Percentiles rank a stretch among this genome's conserved stretches.
Conservation (phyloP, 2,797 vertebrate species). For the Labroides dimidiatus region DNA sequence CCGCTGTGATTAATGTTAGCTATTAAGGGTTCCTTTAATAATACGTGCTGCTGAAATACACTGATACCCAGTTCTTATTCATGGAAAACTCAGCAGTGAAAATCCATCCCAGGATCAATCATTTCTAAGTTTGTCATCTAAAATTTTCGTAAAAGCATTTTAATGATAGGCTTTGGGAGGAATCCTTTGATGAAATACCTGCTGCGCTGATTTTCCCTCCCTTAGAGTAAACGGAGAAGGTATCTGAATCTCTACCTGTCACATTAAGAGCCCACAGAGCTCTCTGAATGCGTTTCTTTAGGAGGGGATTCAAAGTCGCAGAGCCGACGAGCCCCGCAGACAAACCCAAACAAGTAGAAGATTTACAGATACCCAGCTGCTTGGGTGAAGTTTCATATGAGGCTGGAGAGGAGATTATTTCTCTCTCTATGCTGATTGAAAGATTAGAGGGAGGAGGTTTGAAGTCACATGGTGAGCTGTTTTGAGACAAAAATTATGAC, state of each 20-base stretch:
- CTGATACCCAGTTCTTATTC: conserved; percentile 2
- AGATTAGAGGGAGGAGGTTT: conserved; percentile 63
- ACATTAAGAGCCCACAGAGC: conserved; percentile 45
- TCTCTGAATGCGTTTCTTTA: conserved; percentile 55
- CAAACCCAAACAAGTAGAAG: conserved; percentile 76
- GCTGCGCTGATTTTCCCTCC: conserved; percentile 28
- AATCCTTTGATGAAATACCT: conserved; percentile 51
- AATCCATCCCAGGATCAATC: conserved; percentile 27
- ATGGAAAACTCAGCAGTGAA: conserved; percentile 35
- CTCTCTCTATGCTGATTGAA: conserved; percentile 57
- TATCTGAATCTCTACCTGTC: conserved; percentile 47
- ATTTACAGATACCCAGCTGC: conserved; percentile 64
- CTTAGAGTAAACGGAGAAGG: conserved; percentile 49
- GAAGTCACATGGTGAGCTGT: conserved; percentile 22
- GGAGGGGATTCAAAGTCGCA: conserved; percentile 52
- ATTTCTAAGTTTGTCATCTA: conserved; percentile 26
- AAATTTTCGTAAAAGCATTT: conserved; percentile 47
- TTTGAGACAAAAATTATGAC: too few species aligned
- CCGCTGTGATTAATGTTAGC: conserved; percentile 17
- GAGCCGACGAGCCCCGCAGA: conserved; percentile 55
- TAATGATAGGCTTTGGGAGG: conserved; percentile 40
- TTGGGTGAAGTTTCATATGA: conserved; percentile 52
- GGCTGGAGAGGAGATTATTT: conserved; percentile 62
- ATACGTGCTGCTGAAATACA: conserved; percentile 4
- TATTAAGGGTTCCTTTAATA: conserved; percentile 4